Base-by-base conservation (phyloP, 2,888 invertebrate genomes). In the Pyrocoelia pectoralis region DNA sequence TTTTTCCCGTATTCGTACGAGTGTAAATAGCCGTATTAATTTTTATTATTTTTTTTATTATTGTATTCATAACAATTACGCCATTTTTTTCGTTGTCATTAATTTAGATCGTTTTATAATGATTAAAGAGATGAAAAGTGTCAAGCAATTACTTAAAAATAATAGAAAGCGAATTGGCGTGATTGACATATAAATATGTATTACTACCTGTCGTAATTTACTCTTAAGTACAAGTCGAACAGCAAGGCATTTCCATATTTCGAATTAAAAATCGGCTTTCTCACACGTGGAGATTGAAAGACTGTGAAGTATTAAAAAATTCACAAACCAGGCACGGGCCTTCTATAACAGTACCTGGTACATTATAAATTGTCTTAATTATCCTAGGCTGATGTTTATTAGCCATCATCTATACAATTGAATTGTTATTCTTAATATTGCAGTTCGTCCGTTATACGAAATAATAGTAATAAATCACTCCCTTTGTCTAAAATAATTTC, bases 261-360 rank as follows among this genome's bases (percentile, higher is more conserved):
- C 46, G 62, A 57, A 24, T 24, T 53, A 56, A n/a, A 33, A 54
- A 56, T 65, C 56, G 19, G 56, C 52, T 56, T 59, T 65, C 61
- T 61, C 65, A 56, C 65, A 56, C 51, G 50, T 66, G 66, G 54
- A 55, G 59, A 62, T 66, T 56, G 59, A 66, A 62, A 65, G 52
- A 56, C 53, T 51, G 43, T n/a, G 52, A 56, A 52, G 10, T 6
- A 33, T n/a, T 33, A 4, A 33, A 33, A 33, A 33, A 33, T 33
- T 24, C 8, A 8, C 2, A 33, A 33, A n/a, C 2, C 33, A n/a
- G n/a, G 33, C 33, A 33, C 33, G 33, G 33, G n/a, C n/a, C 10
- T 46, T 18, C 6, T 46, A 10, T 46, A 46, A 46, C 46, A 15
- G 46, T 46, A 46, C 46, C 8, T 41, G 14, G 5, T 17, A 33